Evolutionary conservation across 1,140 invertebrate species (phyloP), one percentile per base, ranked within the genome.

Genomic region (Heliothis virescens): DNA sequence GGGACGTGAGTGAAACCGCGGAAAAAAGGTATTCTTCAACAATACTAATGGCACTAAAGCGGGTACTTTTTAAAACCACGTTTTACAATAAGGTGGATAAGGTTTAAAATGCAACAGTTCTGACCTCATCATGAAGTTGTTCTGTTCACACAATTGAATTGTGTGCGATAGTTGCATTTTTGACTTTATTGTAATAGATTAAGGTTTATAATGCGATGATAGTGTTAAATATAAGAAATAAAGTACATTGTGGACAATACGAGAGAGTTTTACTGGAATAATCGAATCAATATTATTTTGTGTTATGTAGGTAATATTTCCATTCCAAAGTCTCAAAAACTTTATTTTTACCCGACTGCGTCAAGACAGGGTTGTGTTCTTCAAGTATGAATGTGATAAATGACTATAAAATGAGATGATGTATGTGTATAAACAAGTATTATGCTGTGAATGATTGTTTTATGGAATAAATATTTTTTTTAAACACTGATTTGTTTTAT

Each of bases 401-500:
- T 60, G 13, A 2, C 5, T 60, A 16, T 41, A 41, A 41, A 34
- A 41, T 9, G 34, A 9, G 34, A 5, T 41, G 34, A 41, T 55
- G 53, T 55, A 16, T 11, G 12, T 34, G 41, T 48, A 60, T 29
- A 47, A 13, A 41, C 3, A 63, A 63, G 34, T 48, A 65, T 65
- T 21, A 67, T 48, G 16, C 16, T 67, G 41, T 67, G 63, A 67
- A 67, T 67, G 16, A 18, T 13, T 67, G 63, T 67, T 67, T 41
- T 18, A 13, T 21, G 12, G 16, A 67, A 67, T 67, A 67, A 48
- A 67, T 10, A 18, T 48, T 48, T 67, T 48, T n/a, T 16, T 16
- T 13, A 67, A 67, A 21, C 1, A 21, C 2, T 21, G 21, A 41
- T 67, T 67, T 16, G 47, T n/a, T 47, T 65, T 18, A 12, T 3